Evolutionary conservation across 2,113 vertebrate genomes (phyloP), one percentile per base, ranked within the genome.

Genomic region (Scomber scombrus): DNA sequence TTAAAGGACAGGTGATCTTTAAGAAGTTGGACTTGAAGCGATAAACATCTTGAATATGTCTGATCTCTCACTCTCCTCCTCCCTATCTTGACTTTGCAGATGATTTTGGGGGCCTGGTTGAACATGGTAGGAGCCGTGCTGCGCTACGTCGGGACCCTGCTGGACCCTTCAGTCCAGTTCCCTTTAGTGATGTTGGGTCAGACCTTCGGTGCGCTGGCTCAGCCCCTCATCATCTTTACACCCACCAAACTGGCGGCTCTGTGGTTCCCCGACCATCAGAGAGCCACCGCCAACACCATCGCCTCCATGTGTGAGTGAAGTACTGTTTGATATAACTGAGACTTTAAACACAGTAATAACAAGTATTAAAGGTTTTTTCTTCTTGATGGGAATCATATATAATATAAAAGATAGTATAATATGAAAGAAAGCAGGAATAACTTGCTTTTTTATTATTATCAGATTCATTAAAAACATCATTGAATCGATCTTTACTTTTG

Each of bases 211-310:
- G 97, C 97, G 1, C 15, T 96, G 64, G 98, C 97, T 50, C 98
- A 99, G 93, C 96, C 96, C 0, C 94, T 99, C 88, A 92, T 99
- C 73, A 82, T 98, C 72, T 98, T 98, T 90, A 91, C 97, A 65
- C 98, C 98, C 0, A 97, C 97, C 69, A 99, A 99, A 85, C 78
- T 98, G 86, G 97, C 97, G 2, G 96, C 97, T 0, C 76, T 98
- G 14, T 99, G 98, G 98, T 99, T 99, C 84, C 97, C 98, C 0
- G 96, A 98, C 43, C 91, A 97, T 71, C 97, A 99, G 88, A 94
- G 97, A 26, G 95, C 96, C 3, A 97, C 95, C 0, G 97, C 97
- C 45, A 99, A 99, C 93, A 97, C 93, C 94, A 92, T 98, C 0
- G 95, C 96, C 73, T 97, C 97, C 0, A 98, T 99, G 97, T 95